Percentiles rank a stretch among this genome's conserved stretches.
Evolutionary conservation across 1,140 invertebrate species (phyloP).

Genomic region (Parasteatoda tepidariorum): DNA sequence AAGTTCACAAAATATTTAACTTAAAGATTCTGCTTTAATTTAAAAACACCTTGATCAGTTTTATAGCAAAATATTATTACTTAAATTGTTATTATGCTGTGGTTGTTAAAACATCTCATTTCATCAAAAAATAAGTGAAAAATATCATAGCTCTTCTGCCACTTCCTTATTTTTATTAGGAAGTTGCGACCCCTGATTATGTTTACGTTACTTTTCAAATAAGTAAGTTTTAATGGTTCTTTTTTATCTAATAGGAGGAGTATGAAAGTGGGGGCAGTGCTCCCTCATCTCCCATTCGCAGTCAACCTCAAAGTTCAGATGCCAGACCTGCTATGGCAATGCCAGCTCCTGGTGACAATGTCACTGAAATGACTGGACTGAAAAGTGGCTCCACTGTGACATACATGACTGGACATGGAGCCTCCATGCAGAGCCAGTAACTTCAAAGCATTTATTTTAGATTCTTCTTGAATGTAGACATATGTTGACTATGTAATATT

Average conservation of each 20-base stretch:
- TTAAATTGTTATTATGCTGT: too few relatives aligned
- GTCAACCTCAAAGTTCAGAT: slow-evolving; percentile 43
- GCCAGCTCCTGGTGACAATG: slow-evolving; percentile 26
- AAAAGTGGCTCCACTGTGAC: slow-evolving; percentile 52
- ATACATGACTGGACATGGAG: slow-evolving; percentile 48
- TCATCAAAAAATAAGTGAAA: too few relatives aligned
- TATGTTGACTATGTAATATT: not conserved
- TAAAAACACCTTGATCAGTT: too few relatives aligned
- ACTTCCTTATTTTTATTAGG: too few relatives aligned
- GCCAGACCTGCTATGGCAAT: slow-evolving; percentile 1
- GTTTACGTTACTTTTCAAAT: too few relatives aligned
- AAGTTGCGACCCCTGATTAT: too few relatives aligned
- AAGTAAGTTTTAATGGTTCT: too few relatives aligned
- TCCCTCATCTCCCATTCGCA: slow-evolving; percentile 33
- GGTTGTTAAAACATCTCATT: too few relatives aligned
- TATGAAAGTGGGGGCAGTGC: slow-evolving; percentile 39
- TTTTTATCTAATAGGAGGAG: slow-evolving; percentile 19
- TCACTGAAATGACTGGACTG: slow-evolving; percentile 47
- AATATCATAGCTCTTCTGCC: too few relatives aligned
- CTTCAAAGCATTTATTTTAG: slow-evolving; percentile 12
- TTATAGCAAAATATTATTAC: too few relatives aligned
- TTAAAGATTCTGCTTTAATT: too few relatives aligned
- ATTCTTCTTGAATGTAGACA: slow-evolving; percentile 34
- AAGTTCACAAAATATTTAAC: too few relatives aligned
- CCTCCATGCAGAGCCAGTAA: slow-evolving; percentile 15